Evolutionary conservation across 2,113 vertebrate species (phyloP).

Genomic region (Thalassarche chlororhynchos): DNA sequence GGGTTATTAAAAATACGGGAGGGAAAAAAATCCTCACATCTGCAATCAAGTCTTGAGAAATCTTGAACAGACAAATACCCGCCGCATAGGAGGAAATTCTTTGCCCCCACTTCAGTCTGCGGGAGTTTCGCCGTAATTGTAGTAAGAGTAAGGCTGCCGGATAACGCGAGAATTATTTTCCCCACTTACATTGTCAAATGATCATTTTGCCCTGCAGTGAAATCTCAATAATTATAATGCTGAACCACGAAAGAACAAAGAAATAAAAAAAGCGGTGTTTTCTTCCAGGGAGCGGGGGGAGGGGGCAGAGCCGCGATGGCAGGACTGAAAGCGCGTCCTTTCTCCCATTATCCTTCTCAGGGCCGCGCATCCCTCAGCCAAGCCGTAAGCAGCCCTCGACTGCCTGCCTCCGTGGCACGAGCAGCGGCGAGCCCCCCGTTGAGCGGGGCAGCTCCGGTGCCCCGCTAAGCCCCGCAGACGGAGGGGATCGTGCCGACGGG

Average conservation of each 20-base stretch:
- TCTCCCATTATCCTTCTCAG: neutral
- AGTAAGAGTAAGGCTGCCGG: constrained; percentile 33
- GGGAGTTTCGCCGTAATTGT: constrained; percentile 25
- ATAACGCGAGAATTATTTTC: constrained; percentile 32
- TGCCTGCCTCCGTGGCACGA: neutral
- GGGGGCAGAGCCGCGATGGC: neutral
- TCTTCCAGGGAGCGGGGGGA: neutral
- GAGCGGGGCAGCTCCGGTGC: neutral
- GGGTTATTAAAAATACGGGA: neutral
- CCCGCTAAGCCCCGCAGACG: fast-evolving
- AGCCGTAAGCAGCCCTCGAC: fast-evolving
- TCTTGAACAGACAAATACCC: neutral
- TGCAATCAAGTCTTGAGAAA: neutral
- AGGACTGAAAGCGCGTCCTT: neutral
- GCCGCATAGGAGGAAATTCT: neutral
- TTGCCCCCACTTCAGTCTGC: constrained; percentile 36
- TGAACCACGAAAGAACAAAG: constrained; percentile 49
- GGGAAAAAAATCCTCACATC: neutral
- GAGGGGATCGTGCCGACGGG: fast-evolving
- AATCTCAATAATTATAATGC: constrained; percentile 63
- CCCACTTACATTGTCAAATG: constrained; percentile 57
- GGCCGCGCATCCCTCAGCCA: neutral
- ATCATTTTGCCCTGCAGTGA: constrained; percentile 61
- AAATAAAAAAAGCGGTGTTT: constrained; percentile 23
- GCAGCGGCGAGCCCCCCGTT: neutral